These are phyloP conservation scores for Drosophila fuyamai DNA, from an alignment of 1,140 invertebrate species.

Conservation along the genomic window DNA sequence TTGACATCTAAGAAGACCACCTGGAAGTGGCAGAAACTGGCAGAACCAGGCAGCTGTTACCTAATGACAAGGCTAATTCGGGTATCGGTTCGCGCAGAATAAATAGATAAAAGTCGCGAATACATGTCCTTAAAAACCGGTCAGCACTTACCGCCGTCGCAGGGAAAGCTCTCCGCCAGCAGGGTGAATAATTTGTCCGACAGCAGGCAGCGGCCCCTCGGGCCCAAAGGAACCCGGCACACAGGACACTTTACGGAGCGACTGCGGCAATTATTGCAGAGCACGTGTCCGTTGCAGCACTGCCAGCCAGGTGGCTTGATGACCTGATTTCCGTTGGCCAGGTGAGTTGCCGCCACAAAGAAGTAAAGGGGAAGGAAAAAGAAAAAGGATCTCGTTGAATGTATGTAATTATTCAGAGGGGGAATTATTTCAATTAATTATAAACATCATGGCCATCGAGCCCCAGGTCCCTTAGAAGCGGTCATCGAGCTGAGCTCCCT, in stretches of 20 bases:
- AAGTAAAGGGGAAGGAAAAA: background rate
- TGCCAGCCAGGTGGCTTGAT: constrained; percentile 85
- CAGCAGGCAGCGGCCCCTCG: constrained; percentile 84
- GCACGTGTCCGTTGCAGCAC: constrained; percentile 85
- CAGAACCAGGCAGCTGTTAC: constrained; percentile 8
- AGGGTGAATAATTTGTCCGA: constrained; percentile 85
- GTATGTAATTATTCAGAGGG: constrained; percentile 32
- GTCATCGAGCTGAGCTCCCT: background rate
- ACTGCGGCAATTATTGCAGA: constrained; percentile 84
- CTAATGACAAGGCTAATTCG: constrained; percentile 70
- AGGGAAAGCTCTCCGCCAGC: constrained; percentile 84
- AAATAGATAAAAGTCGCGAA: constrained; percentile 23
- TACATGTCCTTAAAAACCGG: constrained; percentile 10
- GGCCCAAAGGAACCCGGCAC: constrained; percentile 83
- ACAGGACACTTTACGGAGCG: constrained; percentile 85
- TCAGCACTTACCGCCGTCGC: constrained; percentile 77
- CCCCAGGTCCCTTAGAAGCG: background rate
- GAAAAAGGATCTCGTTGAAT: constrained; percentile 5
- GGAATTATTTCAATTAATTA: constrained; percentile 34
- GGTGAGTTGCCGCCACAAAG: background rate
- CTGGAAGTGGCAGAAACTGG: background rate
- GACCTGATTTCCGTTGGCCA: constrained; percentile 64
- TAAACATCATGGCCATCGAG: constrained; percentile 10
- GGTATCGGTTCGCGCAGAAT: constrained; percentile 43
- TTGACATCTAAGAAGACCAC: background rate